Conservation (phyloP, 2,888 invertebrate species). For the Fabriciana adippe region DNA sequence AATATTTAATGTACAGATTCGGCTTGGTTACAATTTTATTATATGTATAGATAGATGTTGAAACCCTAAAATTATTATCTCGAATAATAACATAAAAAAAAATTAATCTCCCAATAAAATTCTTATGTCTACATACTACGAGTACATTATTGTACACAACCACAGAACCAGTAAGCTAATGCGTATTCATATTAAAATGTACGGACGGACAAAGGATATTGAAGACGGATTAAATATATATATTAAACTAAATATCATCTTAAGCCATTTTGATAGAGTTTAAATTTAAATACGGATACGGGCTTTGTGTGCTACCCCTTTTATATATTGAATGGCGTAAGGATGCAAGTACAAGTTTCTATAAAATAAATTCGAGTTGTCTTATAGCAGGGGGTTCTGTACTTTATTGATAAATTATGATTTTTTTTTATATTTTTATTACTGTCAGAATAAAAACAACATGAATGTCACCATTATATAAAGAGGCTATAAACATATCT, state of each 20-base stretch:
- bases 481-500: no score
- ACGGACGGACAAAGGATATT: slow-evolving; percentile 40
- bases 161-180: slow-evolving; percentile 46
- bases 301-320: slow-evolving; percentile 34
- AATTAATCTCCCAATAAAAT: slow-evolving; percentile 4
- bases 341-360: slow-evolving; percentile 30
- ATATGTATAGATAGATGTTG: background rate
- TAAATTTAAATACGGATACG: slow-evolving; percentile 25
- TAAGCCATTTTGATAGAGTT: slow-evolving; percentile 24
- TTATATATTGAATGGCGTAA: slow-evolving; percentile 22
- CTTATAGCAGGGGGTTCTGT: slow-evolving; percentile 5
- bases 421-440: background rate
- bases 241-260: slow-evolving; percentile 16
- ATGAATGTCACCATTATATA: no score
- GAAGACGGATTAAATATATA: slow-evolving; percentile 36
- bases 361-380: slow-evolving; percentile 2
- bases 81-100: slow-evolving; percentile 7
- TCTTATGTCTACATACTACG: background rate
- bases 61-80: background rate
- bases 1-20: no score
- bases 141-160: slow-evolving; percentile 34
- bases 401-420: background rate
- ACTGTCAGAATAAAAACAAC: no score
- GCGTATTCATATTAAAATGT: slow-evolving; percentile 48
- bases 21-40: no score